Evolutionary conservation across 2,113 vertebrate species (phyloP).

Genomic region (Erpornis zantholeuca): DNA sequence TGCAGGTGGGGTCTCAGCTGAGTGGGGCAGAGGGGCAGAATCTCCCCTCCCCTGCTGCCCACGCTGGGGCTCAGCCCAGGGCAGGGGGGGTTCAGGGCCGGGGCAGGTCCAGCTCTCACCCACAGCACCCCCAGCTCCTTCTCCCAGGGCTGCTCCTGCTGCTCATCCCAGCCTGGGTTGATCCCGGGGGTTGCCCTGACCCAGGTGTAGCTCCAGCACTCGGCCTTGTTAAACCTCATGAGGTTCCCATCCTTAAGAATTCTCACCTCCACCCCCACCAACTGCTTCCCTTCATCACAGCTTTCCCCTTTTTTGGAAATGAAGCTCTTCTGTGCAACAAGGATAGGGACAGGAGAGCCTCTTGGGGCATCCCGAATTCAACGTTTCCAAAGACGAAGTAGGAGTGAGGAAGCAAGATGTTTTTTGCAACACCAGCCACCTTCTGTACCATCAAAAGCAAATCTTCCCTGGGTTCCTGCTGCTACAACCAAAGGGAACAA

Average conservation of each 20-base stretch:
- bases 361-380: neutral
- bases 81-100: neutral
- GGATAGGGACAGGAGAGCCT: neutral
- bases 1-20: neutral
- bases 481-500: neutral
- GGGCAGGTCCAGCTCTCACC: neutral
- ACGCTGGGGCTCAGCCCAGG: neutral
- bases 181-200: rapidly evolving
- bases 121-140: neutral
- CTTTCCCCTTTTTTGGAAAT: neutral
- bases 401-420: neutral
- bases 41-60: neutral
- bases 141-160: neutral
- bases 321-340: neutral
- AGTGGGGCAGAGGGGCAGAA: neutral
- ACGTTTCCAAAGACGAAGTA: neutral
- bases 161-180: neutral
- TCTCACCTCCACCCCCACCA: neutral
- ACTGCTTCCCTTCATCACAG: neutral
- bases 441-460: neutral
- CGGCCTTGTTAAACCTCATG: neutral
- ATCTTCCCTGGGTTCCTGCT: neutral
- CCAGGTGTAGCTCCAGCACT: neutral
- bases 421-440: neutral
- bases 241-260: neutral